Evolutionary conservation across 1,140 invertebrate genomes (phyloP).

Genomic region (Periplaneta americana): DNA sequence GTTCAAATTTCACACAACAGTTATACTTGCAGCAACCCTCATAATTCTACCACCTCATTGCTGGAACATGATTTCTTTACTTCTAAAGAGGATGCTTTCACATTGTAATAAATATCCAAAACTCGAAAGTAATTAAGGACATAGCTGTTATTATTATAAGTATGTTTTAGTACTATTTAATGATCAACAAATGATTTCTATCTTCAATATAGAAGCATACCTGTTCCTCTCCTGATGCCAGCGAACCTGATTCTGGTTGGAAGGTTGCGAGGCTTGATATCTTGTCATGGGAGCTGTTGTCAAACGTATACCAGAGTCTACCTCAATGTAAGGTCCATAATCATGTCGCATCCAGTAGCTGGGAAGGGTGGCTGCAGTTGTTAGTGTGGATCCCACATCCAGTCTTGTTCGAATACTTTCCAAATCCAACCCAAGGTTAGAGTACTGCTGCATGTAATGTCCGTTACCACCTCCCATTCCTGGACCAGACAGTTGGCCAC

Average conservation of each 20-base stretch:
- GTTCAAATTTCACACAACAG: too few species aligned
- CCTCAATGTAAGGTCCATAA: neutral
- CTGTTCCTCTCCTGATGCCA: neutral
- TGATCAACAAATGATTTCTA: too few species aligned
- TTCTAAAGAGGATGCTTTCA: too few species aligned
- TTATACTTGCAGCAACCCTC: too few species aligned
- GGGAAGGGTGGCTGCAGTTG: neutral
- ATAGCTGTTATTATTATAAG: too few species aligned
- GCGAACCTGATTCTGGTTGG: neutral
- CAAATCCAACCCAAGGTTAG: neutral
- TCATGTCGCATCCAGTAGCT: slow-evolving; percentile 33
- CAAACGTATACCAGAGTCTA: neutral
- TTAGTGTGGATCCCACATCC: neutral
- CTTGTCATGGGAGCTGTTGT: neutral
- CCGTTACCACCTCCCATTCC: neutral
- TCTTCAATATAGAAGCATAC: too few species aligned
- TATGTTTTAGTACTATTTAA: too few species aligned
- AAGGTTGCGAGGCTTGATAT: neutral
- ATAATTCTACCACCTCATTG: too few species aligned
- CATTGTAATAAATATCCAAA: too few species aligned
- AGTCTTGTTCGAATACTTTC: neutral
- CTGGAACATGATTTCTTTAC: too few species aligned
- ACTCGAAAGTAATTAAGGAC: too few species aligned
- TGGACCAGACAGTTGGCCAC: neutral
- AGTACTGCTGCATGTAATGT: neutral